Base-by-base conservation (phyloP, 2,888 invertebrate genomes). In the Clostera curtula region DNA sequence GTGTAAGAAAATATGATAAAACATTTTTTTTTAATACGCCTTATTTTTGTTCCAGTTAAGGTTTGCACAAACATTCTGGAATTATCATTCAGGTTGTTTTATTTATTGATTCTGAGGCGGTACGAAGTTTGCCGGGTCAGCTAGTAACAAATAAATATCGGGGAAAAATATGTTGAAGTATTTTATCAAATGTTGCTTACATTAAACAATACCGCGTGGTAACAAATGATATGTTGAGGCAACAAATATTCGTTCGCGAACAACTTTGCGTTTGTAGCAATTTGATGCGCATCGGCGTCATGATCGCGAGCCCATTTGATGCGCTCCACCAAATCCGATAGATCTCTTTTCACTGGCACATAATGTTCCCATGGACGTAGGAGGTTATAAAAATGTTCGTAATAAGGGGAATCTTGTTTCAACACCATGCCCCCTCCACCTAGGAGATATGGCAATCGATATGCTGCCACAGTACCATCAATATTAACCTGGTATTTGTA, bases 401-500 rank as follows among this genome's bases (percentile, higher is more conserved):
- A 95, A 72, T 94, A 98, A n/a, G 89, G 87, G 0, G 98, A 98
- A 12, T 93, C 89, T 73, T 97, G 97, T 76, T 98, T 98, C 7
- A 98, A 85, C 7, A 97, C 90, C 34, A 96, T 73, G 0, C 95
- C 90, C 53, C 94, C 93, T 1, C 97, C 97, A 21, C 89, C 93
- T 37, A 98, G 72, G 10, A 98, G 85, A 67, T 96, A 97, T 0
- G 98, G 97, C 43, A 97, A 87, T 37, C 98, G 87, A 70, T 98
- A 98, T 0, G 98, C 95, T 10, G 98, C 97, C 8, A 98, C 98
- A 18, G 97, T 96, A 8, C 98, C 98, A 82, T 98, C 98, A 29
- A 98, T 86, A 57, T 91, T 95, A 14, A 98, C 71, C 77, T 96
- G 96, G 71, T 97, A 98, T 82, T 97, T 97, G 66, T 93, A 95